Evolutionary conservation across 2,888 invertebrate species (phyloP).

Genomic region (Philonicus albiceps): DNA sequence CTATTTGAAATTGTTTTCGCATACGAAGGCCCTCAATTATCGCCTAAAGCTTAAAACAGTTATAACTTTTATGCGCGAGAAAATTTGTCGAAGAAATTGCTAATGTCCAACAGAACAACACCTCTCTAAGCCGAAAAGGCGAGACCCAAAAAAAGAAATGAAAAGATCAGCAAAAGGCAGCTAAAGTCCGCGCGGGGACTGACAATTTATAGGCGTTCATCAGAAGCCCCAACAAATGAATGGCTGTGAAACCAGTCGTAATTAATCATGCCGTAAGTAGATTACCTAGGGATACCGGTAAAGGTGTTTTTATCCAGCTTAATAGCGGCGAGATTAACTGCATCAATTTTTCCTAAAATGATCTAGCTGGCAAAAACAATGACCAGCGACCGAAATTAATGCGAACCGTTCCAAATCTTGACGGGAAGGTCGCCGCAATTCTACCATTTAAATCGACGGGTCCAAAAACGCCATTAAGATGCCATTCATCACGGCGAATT

Average conservation of each 20-base stretch:
- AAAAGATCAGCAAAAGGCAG: not conserved
- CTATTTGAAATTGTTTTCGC: not conserved
- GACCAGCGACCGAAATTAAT: conserved; percentile 1
- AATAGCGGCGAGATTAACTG: conserved; percentile 19
- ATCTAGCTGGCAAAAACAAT: not conserved
- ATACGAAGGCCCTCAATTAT: not conserved
- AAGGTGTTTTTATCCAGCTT: conserved; percentile 35
- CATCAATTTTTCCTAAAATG: conserved; percentile 1
- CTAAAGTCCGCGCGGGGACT: not conserved
- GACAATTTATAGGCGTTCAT: not conserved
- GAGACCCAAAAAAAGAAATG: not conserved
- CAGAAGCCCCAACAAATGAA: not conserved
- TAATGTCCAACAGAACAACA: not conserved
- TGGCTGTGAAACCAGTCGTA: not conserved
- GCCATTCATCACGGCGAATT: conserved; percentile 6
- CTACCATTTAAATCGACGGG: not conserved
- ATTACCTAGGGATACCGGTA: conserved; percentile 15
- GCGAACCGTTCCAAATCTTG: not conserved
- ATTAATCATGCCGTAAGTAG: conserved; percentile 15
- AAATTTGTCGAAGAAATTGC: not conserved
- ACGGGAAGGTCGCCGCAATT: conserved; percentile 13
- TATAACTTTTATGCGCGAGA: not conserved
- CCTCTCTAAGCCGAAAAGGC: not conserved
- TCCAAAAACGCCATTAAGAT: not conserved
- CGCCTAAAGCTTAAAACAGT: not conserved